Percentiles rank a stretch among this genome's conserved stretches.
Evolutionary conservation across 1,140 invertebrate species (phyloP).

Genomic region (Pemphigus obesinymphae): DNA sequence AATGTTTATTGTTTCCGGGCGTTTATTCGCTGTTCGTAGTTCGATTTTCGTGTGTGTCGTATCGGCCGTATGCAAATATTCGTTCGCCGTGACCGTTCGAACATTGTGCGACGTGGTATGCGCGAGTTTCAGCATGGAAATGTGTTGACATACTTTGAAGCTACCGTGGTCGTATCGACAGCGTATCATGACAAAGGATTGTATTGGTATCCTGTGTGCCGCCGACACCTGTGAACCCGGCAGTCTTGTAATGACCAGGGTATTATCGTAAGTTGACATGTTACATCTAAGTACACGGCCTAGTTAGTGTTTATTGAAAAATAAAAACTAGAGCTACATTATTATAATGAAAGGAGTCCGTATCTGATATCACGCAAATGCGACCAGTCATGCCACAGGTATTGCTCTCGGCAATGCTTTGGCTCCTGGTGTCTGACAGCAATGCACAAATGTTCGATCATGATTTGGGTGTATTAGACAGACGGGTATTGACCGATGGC

Average conservation of each 20-base stretch:
- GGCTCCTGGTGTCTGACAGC: slow-evolving; percentile 19
- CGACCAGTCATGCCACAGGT: slow-evolving; percentile 35
- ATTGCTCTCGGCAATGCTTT: slow-evolving; percentile 23
- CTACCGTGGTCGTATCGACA: slow-evolving; percentile 20
- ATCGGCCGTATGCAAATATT: background rate
- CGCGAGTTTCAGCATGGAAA: background rate
- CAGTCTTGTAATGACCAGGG: background rate
- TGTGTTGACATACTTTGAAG: slow-evolving; percentile 22
- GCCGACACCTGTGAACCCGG: slow-evolving; percentile 34
- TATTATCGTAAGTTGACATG: slow-evolving; percentile 22
- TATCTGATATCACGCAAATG: slow-evolving; percentile 35
- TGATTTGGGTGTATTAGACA: slow-evolving; percentile 39
- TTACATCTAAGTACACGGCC: background rate
- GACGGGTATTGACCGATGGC: slow-evolving; percentile 42
- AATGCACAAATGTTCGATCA: slow-evolving; percentile 18
- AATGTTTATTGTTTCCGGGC: slow-evolving; percentile 41
- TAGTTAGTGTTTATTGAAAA: slow-evolving; percentile 11
- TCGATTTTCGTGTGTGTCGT: background rate
- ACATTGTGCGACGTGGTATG: background rate
- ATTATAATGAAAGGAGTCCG: slow-evolving; percentile 12
- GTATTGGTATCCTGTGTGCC: background rate
- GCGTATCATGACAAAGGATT: slow-evolving; percentile 40
- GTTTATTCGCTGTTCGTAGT: background rate
- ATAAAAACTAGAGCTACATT: background rate
- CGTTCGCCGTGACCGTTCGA: background rate